phyloP scores from a whole-genome alignment of 1,140 invertebrate genomes.

The Pseudobourletiella spinata region DNA sequence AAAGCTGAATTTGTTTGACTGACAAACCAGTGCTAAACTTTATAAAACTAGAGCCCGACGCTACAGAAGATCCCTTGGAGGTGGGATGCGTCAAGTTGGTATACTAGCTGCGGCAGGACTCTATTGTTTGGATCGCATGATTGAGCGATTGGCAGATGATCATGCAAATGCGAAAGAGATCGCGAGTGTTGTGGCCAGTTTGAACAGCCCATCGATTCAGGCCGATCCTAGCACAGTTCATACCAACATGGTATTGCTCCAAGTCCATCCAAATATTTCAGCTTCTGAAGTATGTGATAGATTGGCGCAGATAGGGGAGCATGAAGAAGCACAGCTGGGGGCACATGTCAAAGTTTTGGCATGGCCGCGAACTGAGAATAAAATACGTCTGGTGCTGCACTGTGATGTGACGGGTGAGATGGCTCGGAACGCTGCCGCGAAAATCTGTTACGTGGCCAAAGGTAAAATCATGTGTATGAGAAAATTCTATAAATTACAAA shows the following conservation, averaged over 20 bases:
- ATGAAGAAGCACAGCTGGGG: constrained; percentile 43
- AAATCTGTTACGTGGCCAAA: constrained; percentile 52
- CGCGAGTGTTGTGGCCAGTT: constrained; percentile 54
- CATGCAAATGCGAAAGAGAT: constrained; percentile 60
- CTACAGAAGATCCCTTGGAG: constrained; percentile 75
- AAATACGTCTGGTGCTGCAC: constrained; percentile 56
- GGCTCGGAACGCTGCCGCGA: constrained; percentile 53
- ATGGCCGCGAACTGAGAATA: constrained; percentile 46
- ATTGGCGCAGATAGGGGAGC: constrained; percentile 48
- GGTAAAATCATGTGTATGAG: constrained; percentile 34
- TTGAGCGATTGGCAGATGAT: constrained; percentile 60
- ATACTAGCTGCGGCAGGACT: constrained; percentile 79
- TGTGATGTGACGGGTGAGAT: constrained; percentile 55
- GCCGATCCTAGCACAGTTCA: constrained; percentile 59
- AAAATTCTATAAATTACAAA: no score
- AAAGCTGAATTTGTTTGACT: no score
- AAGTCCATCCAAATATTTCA: constrained; percentile 47
- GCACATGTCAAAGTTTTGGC: constrained; percentile 49
- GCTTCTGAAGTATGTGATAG: constrained; percentile 50
- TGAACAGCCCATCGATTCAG: constrained; percentile 42
- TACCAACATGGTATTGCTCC: constrained; percentile 69
- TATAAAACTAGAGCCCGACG: constrained; percentile 70
- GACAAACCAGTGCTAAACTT: no score
- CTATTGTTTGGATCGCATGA: constrained; percentile 65
- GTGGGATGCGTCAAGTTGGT: constrained; percentile 83